These are phyloP conservation scores for Spodoptera littoralis DNA, from an alignment of 2,888 invertebrate genomes.

Conservation along the genomic window DNA sequence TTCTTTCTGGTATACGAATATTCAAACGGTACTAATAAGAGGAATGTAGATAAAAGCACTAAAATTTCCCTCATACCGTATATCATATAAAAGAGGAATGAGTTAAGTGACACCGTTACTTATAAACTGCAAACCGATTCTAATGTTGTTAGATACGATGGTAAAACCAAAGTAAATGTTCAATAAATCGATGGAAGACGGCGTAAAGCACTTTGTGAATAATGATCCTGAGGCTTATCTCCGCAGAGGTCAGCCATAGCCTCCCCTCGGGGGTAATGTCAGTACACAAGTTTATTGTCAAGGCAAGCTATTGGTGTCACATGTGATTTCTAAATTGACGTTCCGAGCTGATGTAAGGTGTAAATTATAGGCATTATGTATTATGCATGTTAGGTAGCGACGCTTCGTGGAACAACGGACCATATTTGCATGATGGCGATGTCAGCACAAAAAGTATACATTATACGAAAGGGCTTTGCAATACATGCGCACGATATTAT, in stretches of 20 bases:
- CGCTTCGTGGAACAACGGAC: constrained; percentile 35
- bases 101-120: constrained; percentile 53
- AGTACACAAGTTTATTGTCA: constrained; percentile 51
- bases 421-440: constrained; percentile 32
- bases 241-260: constrained; percentile 35
- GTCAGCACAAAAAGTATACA: constrained; percentile 39
- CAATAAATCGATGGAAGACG: constrained; percentile 43
- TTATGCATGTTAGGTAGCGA: constrained; percentile 51
- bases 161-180: constrained; percentile 43
- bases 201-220: constrained; percentile 39
- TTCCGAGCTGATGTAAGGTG: constrained; percentile 55
- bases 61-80: constrained; percentile 17
- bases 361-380: constrained; percentile 54
- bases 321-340: constrained; percentile 63
- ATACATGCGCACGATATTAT: constrained; percentile 31
- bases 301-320: constrained; percentile 48
- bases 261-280: constrained; percentile 26
- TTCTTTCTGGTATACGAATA: neutral
- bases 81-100: constrained; percentile 33
- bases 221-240: constrained; percentile 22
- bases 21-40: constrained; percentile 18
- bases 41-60: constrained; percentile 10
- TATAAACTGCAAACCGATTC: constrained; percentile 47
- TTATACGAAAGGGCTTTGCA: constrained; percentile 19
- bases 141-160: constrained; percentile 47